Percentiles rank a stretch among this genome's conserved stretches.
phyloP scores from a whole-genome alignment of 2,797 vertebrate species.

The Distichodus sexfasciatus region DNA sequence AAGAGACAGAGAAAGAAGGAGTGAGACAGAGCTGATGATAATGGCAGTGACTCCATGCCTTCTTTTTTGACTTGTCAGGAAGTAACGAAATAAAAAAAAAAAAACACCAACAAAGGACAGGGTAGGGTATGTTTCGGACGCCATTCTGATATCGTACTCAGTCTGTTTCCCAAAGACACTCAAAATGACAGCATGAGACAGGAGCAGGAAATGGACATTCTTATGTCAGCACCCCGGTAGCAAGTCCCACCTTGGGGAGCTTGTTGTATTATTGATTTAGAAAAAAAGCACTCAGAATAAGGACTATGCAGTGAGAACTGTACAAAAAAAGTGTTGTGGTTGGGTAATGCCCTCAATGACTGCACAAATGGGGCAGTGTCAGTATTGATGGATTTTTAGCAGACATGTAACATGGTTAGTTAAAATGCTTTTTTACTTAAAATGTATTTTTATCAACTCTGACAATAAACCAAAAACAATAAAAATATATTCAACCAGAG shows the following conservation, averaged over 20 bases:
- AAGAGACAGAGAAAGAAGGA: background rate
- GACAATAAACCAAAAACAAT: too few relatives aligned
- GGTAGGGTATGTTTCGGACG: background rate
- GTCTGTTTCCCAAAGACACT: background rate
- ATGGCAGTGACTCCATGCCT: background rate
- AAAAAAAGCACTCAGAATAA: background rate
- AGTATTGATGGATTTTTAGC: too few relatives aligned
- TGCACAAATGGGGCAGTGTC: too few relatives aligned
- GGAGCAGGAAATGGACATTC: background rate
- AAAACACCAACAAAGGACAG: background rate
- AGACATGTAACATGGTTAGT: too few relatives aligned
- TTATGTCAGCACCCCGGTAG: background rate
- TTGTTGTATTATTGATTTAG: slow-evolving; percentile 7
- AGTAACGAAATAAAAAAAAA: background rate
- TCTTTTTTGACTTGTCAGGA: background rate
- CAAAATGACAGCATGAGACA: background rate
- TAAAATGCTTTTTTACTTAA: too few relatives aligned
- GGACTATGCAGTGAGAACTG: too few relatives aligned
- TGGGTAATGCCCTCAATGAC: background rate
- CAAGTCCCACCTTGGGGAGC: background rate
- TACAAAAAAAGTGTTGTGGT: background rate
- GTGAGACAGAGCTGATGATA: background rate
- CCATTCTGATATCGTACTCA: background rate
- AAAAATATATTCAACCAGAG: too few relatives aligned
- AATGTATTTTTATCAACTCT: too few relatives aligned